Percentiles rank a stretch among this genome's conserved stretches.
Evolutionary conservation across 2,113 vertebrate species (phyloP).

Genomic region (Amblyopsis rosae): DNA sequence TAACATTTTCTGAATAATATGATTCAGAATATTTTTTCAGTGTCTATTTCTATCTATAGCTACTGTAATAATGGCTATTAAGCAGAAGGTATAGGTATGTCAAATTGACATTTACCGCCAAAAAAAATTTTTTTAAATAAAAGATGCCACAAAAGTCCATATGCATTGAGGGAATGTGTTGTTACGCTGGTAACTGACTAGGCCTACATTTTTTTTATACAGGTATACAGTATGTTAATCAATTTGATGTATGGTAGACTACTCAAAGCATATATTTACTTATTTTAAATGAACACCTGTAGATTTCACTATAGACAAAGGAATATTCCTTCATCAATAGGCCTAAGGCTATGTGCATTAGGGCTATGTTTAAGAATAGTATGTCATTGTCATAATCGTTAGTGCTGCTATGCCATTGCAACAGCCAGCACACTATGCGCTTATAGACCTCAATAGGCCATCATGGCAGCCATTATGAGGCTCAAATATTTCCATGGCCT

Average conservation of each 20-base stretch:
- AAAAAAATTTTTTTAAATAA: slow-evolving; percentile 22
- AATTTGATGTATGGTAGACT: too few relatives aligned
- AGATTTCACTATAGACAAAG: not conserved
- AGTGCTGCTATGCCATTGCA: not conserved
- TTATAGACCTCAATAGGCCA: slow-evolving; percentile 32
- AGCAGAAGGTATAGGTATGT: not conserved
- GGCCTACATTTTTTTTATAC: not conserved
- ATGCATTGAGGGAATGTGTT: not conserved
- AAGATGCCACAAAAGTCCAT: too few relatives aligned
- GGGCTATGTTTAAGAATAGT: too few relatives aligned
- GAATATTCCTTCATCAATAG: not conserved
- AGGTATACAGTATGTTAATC: too few relatives aligned
- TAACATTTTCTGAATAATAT: too few relatives aligned
- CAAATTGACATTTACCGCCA: too few relatives aligned
- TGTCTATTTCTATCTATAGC: not conserved
- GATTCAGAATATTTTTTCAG: not conserved
- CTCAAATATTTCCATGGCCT: slow-evolving; percentile 66
- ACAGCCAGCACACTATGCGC: not conserved
- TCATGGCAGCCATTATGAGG: slow-evolving; percentile 72
- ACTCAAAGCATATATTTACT: too few relatives aligned
- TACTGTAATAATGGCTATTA: not conserved
- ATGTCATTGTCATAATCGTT: not conserved
- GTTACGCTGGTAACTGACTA: not conserved
- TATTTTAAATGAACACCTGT: slow-evolving; percentile 47
- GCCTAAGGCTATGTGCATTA: not conserved